Percentiles rank a stretch among this genome's conserved stretches.
These are phyloP conservation scores for Riptortus pedestris DNA, from an alignment of 1,140 invertebrate species.

Conservation along the genomic window DNA sequence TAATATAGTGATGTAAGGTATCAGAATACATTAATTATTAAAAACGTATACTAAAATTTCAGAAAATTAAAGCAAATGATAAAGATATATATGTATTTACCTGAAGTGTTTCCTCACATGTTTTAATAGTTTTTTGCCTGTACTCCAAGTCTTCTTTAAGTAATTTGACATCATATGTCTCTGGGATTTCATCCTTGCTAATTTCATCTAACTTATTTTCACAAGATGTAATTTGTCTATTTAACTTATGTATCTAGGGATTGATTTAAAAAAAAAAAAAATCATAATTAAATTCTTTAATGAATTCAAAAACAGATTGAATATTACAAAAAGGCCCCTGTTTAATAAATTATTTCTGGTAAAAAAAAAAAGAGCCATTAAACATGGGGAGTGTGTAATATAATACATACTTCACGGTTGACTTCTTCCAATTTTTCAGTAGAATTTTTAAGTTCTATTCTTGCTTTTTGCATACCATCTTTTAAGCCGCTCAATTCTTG, in stretches of 20 bases:
- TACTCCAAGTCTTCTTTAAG: slow-evolving; percentile 11
- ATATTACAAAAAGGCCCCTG: too few relatives aligned
- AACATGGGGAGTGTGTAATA: too few relatives aligned
- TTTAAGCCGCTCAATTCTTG: background rate
- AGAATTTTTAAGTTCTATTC: background rate
- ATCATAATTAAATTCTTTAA: background rate
- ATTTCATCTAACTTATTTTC: background rate
- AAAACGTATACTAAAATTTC: background rate
- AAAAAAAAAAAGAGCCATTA: too few relatives aligned
- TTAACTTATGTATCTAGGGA: background rate
- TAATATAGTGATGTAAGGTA: background rate
- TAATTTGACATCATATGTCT: background rate
- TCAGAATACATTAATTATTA: background rate
- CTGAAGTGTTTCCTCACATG: background rate
- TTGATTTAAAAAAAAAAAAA: background rate
- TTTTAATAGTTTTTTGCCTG: slow-evolving; percentile 12
- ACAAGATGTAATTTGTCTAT: slow-evolving; percentile 3
- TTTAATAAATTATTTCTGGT: too few relatives aligned
- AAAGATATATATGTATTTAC: background rate
- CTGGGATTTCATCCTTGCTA: background rate
- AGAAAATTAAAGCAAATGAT: background rate
- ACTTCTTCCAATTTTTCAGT: slow-evolving; percentile 1
- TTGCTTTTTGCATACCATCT: background rate
- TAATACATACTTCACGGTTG: too few relatives aligned
- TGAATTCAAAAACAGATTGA: background rate